Conservation (phyloP, 2,797 vertebrate species). For the Vultur gryphus region DNA sequence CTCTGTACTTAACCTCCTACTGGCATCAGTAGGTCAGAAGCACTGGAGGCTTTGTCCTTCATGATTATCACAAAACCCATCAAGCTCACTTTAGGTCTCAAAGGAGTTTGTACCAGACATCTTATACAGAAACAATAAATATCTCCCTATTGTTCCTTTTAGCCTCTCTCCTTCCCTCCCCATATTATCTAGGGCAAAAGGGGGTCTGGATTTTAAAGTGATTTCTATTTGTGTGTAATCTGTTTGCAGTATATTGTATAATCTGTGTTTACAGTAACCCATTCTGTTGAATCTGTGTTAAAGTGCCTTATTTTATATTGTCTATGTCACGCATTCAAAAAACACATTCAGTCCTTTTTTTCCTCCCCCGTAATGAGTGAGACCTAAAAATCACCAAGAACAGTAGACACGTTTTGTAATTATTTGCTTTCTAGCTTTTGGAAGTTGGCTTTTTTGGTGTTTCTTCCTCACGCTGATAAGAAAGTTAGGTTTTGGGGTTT, state of each 20-base stretch:
- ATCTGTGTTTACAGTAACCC: background rate
- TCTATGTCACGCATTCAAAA: background rate
- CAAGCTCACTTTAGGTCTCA: background rate
- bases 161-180: background rate
- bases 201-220: background rate
- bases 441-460: background rate
- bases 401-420: background rate
- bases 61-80: background rate
- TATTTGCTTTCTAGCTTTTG: background rate
- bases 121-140: background rate
- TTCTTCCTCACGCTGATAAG: background rate
- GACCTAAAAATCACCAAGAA: background rate
- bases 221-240: background rate
- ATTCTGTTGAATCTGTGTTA: background rate
- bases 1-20: background rate
- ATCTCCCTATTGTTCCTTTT: background rate
- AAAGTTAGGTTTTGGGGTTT: background rate
- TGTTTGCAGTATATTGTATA: background rate
- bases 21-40: background rate
- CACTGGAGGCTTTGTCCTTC: background rate
- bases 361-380: background rate
- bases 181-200: background rate
- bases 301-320: background rate
- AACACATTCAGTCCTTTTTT: background rate
- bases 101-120: background rate